Evolutionary conservation across 2,888 invertebrate species (phyloP).

Genomic region (Gnatocerus cornutus): DNA sequence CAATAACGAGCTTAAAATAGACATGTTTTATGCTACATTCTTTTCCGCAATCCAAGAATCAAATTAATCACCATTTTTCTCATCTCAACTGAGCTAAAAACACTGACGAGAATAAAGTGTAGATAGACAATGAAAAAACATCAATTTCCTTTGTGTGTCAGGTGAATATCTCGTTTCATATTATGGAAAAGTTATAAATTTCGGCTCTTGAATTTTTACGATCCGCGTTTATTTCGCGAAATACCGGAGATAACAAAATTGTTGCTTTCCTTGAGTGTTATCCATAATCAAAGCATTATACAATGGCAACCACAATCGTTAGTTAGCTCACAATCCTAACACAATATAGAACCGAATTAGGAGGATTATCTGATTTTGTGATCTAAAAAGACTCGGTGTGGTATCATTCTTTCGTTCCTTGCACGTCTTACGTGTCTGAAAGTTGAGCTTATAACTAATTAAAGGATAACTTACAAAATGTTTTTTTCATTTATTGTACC

Average conservation of each 20-base stretch:
- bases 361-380: slow-evolving; percentile 34
- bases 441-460: slow-evolving; percentile 17
- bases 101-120: too few relatives aligned
- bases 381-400: slow-evolving; percentile 15
- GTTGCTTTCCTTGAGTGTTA: slow-evolving; percentile 11
- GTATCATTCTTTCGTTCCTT: slow-evolving; percentile 20
- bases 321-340: slow-evolving; percentile 31
- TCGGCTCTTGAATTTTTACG: slow-evolving; percentile 5
- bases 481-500: slow-evolving; percentile 11
- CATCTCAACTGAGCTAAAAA: too few relatives aligned
- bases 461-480: background rate
- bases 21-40: slow-evolving; percentile 10
- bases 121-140: slow-evolving; percentile 16
- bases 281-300: slow-evolving; percentile 22
- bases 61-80: background rate
- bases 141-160: slow-evolving; percentile 29
- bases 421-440: slow-evolving; percentile 4
- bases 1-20: slow-evolving; percentile 42
- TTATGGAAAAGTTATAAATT: slow-evolving; percentile 23
- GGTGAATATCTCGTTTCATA: slow-evolving; percentile 32
- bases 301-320: slow-evolving; percentile 26
- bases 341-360: slow-evolving; percentile 33
- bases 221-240: background rate
- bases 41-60: background rate
- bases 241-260: slow-evolving; percentile 5